Conservation (phyloP, 2,797 vertebrate species). For the Phrynocephalus forsythii region DNA sequence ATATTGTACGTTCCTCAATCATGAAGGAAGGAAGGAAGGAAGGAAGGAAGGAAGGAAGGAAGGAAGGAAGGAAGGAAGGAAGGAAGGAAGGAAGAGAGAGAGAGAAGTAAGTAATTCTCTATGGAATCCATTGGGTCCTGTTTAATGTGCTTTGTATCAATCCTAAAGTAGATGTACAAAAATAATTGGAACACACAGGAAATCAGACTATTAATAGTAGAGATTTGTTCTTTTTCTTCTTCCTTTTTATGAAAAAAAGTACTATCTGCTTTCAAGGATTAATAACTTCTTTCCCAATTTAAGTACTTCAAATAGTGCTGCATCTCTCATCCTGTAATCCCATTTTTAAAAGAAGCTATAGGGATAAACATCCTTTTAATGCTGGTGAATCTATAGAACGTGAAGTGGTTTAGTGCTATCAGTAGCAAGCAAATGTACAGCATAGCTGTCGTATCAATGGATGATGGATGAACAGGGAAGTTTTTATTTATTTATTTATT, state of each 20-base stretch:
- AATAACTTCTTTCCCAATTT: constrained; percentile 58
- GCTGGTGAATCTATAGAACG: constrained; percentile 13
- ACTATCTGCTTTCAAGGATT: constrained; percentile 64
- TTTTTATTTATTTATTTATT: neutral
- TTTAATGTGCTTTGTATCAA: neutral
- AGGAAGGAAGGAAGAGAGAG: neutral
- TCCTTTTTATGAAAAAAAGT: neutral
- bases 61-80: neutral
- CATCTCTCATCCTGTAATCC: constrained; percentile 49
- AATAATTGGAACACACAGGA: neutral
- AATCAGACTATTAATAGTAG: neutral
- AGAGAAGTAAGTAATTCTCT: neutral
- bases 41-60: neutral
- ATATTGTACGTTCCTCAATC: neutral
- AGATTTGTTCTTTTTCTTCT: neutral
- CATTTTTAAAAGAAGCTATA: constrained; percentile 35
- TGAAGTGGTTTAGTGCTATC: constrained; percentile 30
- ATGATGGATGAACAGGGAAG: neutral
- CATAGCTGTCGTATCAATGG: neutral
- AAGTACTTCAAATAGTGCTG: constrained; percentile 56
- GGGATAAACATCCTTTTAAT: constrained; percentile 50
- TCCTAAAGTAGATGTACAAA: constrained; percentile 3
- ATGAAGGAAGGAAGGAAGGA: neutral
- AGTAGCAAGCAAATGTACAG: neutral
- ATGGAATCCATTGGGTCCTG: too few species aligned